Evolutionary conservation across 1,140 invertebrate species (phyloP).

Genomic region (Ceratina australensis): DNA sequence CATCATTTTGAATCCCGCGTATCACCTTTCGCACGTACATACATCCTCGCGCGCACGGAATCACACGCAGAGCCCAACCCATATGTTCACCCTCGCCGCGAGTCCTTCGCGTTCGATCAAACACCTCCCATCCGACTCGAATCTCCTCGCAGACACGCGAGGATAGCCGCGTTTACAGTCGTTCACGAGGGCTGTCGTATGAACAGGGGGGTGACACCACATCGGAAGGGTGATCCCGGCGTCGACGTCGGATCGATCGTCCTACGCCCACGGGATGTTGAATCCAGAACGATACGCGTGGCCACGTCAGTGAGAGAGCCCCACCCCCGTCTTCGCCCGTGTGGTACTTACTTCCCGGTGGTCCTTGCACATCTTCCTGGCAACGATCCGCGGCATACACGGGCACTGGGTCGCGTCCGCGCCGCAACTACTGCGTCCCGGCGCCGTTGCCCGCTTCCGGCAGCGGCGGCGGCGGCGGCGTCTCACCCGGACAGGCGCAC

Average conservation of each 20-base stretch:
- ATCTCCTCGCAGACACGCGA: neutral
- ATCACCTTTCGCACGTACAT: neutral
- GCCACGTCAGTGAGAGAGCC: neutral
- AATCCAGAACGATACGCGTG: conserved; percentile 14
- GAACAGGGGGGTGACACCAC: neutral
- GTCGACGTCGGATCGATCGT: conserved; percentile 28
- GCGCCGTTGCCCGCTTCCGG: neutral
- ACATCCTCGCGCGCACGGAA: neutral
- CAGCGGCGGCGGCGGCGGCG: neutral
- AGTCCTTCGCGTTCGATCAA: conserved; percentile 14
- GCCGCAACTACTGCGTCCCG: conserved; percentile 17
- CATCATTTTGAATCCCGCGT: too few species aligned
- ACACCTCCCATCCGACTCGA: neutral
- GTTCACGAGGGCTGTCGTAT: conserved; percentile 5
- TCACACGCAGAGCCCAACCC: neutral
- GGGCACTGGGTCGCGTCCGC: conserved; percentile 27
- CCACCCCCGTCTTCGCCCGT: neutral
- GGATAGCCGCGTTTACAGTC: neutral
- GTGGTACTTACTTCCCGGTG: conserved; percentile 2
- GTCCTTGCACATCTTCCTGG: conserved; percentile 29
- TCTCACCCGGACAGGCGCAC: conserved; percentile 8
- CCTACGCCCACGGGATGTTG: conserved; percentile 17
- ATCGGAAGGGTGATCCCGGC: conserved; percentile 27
- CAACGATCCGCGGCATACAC: conserved; percentile 7
- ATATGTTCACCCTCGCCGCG: neutral